Evolutionary conservation across 1,140 invertebrate genomes (phyloP).

Genomic region (Pogonognathellus flavescens): DNA sequence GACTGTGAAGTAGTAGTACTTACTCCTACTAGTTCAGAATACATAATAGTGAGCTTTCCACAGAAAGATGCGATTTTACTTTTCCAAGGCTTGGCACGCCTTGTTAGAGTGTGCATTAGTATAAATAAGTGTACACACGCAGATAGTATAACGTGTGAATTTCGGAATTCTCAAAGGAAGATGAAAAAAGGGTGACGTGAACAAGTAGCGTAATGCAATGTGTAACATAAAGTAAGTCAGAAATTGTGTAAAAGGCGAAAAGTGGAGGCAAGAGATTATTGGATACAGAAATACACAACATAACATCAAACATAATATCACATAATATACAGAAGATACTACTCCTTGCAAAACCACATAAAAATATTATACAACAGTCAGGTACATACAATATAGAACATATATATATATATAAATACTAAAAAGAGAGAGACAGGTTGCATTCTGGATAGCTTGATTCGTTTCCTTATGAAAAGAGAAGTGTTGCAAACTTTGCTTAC

Average conservation of each 20-base stretch:
- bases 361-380: background rate
- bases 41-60: no score
- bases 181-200: slow-evolving; percentile 32
- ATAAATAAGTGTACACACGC: background rate
- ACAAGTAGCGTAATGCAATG: background rate
- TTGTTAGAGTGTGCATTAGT: background rate
- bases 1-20: no score
- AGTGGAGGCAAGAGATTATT: slow-evolving; percentile 26
- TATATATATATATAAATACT: background rate
- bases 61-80: no score
- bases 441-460: background rate
- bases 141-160: slow-evolving; percentile 3
- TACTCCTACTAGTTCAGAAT: no score
- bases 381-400: background rate
- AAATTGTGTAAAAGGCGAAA: slow-evolving; percentile 27
- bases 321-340: no score
- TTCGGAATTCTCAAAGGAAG: slow-evolving; percentile 16
- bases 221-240: background rate
- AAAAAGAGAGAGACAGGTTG: no score
- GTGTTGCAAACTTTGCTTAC: no score
- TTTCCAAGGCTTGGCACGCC: no score
- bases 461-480: background rate
- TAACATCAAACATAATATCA: no score
- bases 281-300: slow-evolving; percentile 10
- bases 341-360: no score